These are phyloP conservation scores for Tauraco hartlaubi DNA, from an alignment of 2,797 vertebrate species.

Conservation along the genomic window DNA sequence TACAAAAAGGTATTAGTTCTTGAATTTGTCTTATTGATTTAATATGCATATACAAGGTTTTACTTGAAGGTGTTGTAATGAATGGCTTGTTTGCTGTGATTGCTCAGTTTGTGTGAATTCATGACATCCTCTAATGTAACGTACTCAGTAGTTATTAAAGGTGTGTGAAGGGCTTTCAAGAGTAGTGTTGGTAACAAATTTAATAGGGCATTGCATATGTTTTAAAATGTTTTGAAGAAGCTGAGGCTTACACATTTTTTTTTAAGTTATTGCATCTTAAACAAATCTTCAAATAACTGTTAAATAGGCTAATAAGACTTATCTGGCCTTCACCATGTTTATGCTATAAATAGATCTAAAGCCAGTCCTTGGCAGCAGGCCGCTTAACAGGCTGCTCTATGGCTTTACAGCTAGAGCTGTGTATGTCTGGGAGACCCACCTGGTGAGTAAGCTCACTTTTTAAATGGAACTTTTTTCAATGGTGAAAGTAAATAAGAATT, in stretches of 20 bases:
- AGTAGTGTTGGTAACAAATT: background rate
- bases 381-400: constrained; percentile 44
- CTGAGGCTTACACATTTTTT: background rate
- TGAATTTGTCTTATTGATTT: constrained; percentile 32
- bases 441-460: constrained; percentile 26
- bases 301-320: constrained; percentile 69
- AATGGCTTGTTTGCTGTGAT: background rate
- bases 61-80: constrained; percentile 1
- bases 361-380: constrained; percentile 49
- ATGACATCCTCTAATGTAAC: background rate
- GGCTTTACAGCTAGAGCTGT: constrained; percentile 37
- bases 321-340: constrained; percentile 46
- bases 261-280: constrained; percentile 50
- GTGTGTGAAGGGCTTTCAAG: background rate
- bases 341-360: constrained; percentile 70
- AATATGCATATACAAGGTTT: background rate
- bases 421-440: constrained; percentile 12
- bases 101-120: background rate
- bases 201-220: background rate
- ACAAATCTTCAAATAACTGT: constrained; percentile 34
- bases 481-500: constrained; percentile 8
- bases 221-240: constrained; percentile 27
- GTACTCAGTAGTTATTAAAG: background rate
- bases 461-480: background rate
- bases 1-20: constrained; percentile 36